These are phyloP conservation scores for Trichoplusia ni DNA, from an alignment of 1,140 invertebrate genomes.

Conservation along the genomic window DNA sequence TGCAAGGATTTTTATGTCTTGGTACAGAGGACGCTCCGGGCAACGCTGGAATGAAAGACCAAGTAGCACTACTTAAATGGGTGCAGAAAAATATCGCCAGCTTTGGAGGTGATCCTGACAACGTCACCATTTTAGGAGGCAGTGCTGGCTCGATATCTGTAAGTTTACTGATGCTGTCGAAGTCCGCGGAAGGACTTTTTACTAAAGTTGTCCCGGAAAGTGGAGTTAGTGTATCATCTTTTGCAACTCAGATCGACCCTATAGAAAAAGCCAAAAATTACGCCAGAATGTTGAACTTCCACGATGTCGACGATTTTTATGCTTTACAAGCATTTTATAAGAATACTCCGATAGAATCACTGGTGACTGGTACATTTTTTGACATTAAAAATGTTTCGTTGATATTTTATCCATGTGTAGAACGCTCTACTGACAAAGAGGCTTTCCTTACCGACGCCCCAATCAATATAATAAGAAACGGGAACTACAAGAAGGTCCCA, in stretches of 20 bases:
- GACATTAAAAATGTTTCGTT: slow-evolving; percentile 30
- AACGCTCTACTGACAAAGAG: slow-evolving; percentile 37
- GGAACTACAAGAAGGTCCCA: slow-evolving; percentile 41
- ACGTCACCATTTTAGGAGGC: slow-evolving; percentile 46
- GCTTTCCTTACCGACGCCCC: slow-evolving; percentile 43
- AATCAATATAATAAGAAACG: slow-evolving; percentile 44
- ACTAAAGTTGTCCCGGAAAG: slow-evolving; percentile 56
- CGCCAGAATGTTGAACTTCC: slow-evolving; percentile 40
- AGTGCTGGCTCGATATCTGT: slow-evolving; percentile 48
- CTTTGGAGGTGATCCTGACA: slow-evolving; percentile 54
- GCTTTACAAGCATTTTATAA: slow-evolving; percentile 49
- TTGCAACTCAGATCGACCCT: slow-evolving; percentile 45
- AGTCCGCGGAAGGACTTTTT: slow-evolving; percentile 48
- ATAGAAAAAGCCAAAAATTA: slow-evolving; percentile 38
- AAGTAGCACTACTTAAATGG: slow-evolving; percentile 54
- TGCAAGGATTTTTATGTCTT: slow-evolving; percentile 55
- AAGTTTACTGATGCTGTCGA: slow-evolving; percentile 51
- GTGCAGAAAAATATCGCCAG: slow-evolving; percentile 48
- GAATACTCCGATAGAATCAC: slow-evolving; percentile 16
- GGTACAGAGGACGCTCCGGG: slow-evolving; percentile 57
- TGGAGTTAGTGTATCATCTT: slow-evolving; percentile 41
- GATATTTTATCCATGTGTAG: slow-evolving; percentile 50
- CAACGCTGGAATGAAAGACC: slow-evolving; percentile 65
- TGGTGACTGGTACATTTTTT: slow-evolving; percentile 19
- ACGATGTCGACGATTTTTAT: slow-evolving; percentile 38